Conservation (phyloP, 2,113 vertebrate genomes). For the Drymodes brunneopygia region DNA sequence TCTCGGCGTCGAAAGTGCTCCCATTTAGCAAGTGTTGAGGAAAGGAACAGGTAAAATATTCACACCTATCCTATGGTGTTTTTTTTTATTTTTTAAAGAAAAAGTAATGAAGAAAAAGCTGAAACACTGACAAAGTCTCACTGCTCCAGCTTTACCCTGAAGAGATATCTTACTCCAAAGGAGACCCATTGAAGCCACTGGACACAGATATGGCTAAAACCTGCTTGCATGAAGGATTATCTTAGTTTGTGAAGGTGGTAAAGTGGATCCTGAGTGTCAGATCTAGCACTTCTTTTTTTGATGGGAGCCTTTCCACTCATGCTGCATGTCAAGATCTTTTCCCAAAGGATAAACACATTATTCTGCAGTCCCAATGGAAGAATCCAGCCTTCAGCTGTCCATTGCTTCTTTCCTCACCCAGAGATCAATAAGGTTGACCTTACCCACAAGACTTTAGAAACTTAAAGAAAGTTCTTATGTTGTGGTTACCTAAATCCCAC, state of each 20-base stretch:
- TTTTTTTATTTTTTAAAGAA: background rate
- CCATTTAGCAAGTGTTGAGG: background rate
- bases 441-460: background rate
- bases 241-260: background rate
- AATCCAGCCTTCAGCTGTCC: background rate
- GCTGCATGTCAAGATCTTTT: background rate
- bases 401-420: background rate
- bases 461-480: background rate
- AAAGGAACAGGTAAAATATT: background rate
- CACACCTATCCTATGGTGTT: background rate
- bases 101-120: background rate
- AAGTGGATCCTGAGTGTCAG: background rate
- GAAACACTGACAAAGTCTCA: background rate
- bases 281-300: background rate
- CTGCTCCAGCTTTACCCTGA: background rate
- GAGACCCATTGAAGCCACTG: background rate
- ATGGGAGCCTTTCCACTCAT: background rate
- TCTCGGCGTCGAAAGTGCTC: fast-evolving
- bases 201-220: background rate
- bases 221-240: background rate
- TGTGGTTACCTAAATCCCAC: background rate
- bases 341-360: background rate
- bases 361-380: background rate
- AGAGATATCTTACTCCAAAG: background rate
- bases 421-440: background rate